Conservation (phyloP, 2,797 vertebrate species). For the Sebastes flavidus region DNA sequence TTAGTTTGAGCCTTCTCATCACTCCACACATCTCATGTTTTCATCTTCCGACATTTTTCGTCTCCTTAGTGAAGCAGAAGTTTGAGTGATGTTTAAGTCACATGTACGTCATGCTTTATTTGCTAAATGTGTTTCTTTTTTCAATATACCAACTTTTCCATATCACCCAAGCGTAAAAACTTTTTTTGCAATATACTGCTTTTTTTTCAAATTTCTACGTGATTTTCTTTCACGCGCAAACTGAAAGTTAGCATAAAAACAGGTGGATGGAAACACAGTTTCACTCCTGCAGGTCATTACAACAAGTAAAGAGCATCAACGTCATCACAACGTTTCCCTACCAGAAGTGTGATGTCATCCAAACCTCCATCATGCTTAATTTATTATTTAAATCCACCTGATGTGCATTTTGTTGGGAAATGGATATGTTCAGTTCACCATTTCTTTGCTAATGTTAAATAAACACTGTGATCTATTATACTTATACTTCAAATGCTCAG, state of each 20-base stretch:
- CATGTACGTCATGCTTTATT: neutral
- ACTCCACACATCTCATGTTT: neutral
- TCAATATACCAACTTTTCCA: neutral
- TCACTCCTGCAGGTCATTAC: neutral
- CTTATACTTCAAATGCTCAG: neutral
- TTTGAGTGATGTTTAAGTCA: neutral
- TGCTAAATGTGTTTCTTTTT: neutral
- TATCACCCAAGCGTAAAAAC: neutral
- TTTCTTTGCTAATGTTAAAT: neutral
- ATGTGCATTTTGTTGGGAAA: neutral
- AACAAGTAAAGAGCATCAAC: neutral
- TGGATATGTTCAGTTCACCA: neutral
- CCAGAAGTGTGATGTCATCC: neutral
- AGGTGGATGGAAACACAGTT: neutral
- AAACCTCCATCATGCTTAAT: neutral
- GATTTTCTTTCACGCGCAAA: neutral
- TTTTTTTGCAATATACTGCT: neutral
- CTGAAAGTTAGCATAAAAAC: too few species aligned
- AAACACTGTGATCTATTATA: neutral
- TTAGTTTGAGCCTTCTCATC: neutral
- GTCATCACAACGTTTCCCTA: neutral
- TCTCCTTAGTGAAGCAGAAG: neutral
- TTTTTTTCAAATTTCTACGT: neutral
- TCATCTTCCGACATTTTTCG: neutral
- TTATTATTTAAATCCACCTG: neutral